Percentiles rank a stretch among this genome's conserved stretches.
Evolutionary conservation across 2,113 vertebrate genomes (phyloP).

Genomic region (Danionella cerebrum): DNA sequence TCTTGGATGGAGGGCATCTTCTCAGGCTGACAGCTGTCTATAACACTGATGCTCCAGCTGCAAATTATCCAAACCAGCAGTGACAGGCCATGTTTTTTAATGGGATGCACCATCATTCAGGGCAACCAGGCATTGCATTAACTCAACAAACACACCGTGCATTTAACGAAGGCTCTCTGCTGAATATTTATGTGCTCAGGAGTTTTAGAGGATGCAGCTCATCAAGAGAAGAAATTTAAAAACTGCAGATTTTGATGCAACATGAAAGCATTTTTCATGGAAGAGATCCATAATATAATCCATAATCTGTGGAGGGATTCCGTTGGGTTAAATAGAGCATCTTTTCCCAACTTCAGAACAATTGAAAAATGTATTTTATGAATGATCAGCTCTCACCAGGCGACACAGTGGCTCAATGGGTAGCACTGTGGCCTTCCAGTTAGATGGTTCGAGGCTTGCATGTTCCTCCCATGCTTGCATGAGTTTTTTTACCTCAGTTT

Average conservation of each 20-base stretch:
- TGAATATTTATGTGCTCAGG: constrained; percentile 16
- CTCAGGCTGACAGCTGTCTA: constrained; percentile 25
- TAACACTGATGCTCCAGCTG: constrained; percentile 12
- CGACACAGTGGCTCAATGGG: too few species aligned
- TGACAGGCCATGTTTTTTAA: constrained; percentile 25
- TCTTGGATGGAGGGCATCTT: constrained; percentile 3
- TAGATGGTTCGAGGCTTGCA: too few species aligned
- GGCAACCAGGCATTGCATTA: constrained; percentile 18
- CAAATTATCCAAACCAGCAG: constrained; percentile 14
- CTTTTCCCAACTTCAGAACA: too few species aligned
- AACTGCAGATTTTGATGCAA: neutral
- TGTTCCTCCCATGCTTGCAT: too few species aligned
- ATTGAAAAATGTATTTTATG: too few species aligned
- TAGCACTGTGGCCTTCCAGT: too few species aligned
- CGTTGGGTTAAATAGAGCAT: too few species aligned
- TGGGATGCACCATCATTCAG: constrained; percentile 12
- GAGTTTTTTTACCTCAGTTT: too few species aligned
- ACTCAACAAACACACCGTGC: constrained; percentile 15
- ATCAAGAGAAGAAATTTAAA: neutral
- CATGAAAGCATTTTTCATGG: neutral
- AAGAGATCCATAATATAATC: neutral
- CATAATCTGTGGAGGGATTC: neutral
- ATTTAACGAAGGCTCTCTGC: neutral
- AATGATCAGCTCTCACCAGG: too few species aligned
- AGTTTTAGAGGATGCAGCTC: neutral